These are phyloP conservation scores for Eupleurogrammus muticus DNA, from an alignment of 2,797 vertebrate species.

Conservation along the genomic window DNA sequence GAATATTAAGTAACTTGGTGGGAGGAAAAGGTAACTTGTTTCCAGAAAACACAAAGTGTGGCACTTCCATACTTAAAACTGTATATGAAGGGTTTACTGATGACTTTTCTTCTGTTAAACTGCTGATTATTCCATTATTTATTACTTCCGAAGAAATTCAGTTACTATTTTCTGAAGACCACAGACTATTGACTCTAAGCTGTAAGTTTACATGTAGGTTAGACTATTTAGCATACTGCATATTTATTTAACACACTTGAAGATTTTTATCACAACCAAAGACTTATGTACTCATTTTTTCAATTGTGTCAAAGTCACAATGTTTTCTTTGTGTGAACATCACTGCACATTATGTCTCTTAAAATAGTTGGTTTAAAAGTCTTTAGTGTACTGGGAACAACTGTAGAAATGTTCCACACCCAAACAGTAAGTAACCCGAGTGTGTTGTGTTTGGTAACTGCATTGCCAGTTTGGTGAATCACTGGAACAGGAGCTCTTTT, in stretches of 20 bases:
- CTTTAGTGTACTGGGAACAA: not conserved
- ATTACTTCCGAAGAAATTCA: not conserved
- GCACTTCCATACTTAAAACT: too few relatives aligned
- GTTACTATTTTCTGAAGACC: not conserved
- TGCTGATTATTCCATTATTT: not conserved
- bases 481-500: not conserved
- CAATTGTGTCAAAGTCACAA: too few relatives aligned
- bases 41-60: too few relatives aligned
- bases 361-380: not conserved
- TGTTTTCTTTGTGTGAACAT: not conserved
- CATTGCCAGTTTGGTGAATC: not conserved
- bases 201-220: not conserved
- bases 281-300: not conserved
- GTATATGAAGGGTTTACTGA: too few relatives aligned
- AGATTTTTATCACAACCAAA: not conserved
- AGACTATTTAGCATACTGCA: not conserved
- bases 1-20: not conserved
- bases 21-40: too few relatives aligned
- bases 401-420: slow-evolving; percentile 40
- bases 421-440: slow-evolving; percentile 20
- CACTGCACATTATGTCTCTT: not conserved
- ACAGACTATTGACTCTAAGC: not conserved
- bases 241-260: not conserved
- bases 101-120: not conserved
- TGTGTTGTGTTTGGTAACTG: not conserved